Base-by-base conservation (phyloP, 2,888 invertebrate species). In the Polietes domitor region DNA sequence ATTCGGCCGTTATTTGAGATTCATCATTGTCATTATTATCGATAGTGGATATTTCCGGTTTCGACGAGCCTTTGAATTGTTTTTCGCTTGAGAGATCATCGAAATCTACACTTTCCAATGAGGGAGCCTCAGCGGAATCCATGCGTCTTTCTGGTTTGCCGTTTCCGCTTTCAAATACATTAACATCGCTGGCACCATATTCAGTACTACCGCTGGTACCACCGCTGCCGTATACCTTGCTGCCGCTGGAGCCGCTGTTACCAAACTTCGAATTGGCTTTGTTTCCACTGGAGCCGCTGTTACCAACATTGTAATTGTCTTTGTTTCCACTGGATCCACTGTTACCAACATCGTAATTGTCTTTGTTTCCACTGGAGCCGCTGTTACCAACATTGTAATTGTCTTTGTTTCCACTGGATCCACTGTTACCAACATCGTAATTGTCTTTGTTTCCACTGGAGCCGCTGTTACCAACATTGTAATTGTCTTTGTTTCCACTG, bases 1-100 rank as follows among this genome's bases (percentile, higher is more conserved):
- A 95, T 91, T 97, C 97, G 9, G 96, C 96, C 0, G 95, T 94
- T 0, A 90, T 88, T 80, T 90, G 90, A 0, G 88, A 88, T 76
- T 90, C 90, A 7, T 90, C 89, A 21, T 89, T 89, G 82, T 87
- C 89, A 41, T 90, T 91, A 75, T 87, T 89, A 17, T 91, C 90
- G 32, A 89, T 89, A 81, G 80, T 87, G 28, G 89, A 74, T n/a
- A 89, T 79, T 17, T 89, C 88, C 63, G 89, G 88, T 15, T 88
- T 87, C 1, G 76, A 80, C 17, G 79, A 72, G 1, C 82, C 81
- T n/a, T 71, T 86, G n/a, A 80, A 61, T 21, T 89, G 90, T 75
- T 91, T 91, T 73, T 91, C 91, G 2, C 89, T 90, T 0, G 92
- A 91, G 9, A 92, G 89, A 82, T 92, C 92, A 58, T 92, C 92